Evolutionary conservation across 64 coral and sea anemone species (phyloP).

Genomic region (Montipora efflorescens): DNA sequence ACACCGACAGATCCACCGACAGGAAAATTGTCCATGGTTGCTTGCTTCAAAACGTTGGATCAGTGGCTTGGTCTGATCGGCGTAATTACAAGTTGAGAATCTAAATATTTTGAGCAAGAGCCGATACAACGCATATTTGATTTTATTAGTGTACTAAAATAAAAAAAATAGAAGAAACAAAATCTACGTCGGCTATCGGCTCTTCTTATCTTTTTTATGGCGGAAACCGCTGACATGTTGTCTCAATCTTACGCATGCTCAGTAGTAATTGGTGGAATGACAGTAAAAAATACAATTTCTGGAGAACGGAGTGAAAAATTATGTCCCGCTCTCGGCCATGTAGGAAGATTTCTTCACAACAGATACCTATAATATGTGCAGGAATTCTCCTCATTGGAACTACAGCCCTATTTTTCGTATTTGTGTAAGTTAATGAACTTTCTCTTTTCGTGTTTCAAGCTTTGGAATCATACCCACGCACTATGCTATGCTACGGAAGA

Average conservation of each 20-base stretch:
- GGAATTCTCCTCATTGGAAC: conserved; percentile 91
- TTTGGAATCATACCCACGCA: conserved; percentile 60
- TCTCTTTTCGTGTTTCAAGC: conserved; percentile 4
- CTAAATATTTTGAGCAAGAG: too few species aligned
- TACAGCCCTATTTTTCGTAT: conserved; percentile 92
- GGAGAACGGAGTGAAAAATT: conserved; percentile 47
- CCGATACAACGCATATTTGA: too few species aligned
- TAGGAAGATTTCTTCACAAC: conserved; percentile 82
- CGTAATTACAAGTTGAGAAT: too few species aligned
- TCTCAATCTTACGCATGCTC: conserved; percentile 75
- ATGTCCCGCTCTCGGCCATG: conserved; percentile 79
- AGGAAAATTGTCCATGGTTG: too few species aligned
- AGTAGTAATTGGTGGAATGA: background rate
- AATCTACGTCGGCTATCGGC: too few species aligned
- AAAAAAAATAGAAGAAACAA: too few species aligned
- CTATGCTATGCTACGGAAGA: conserved; percentile 16
- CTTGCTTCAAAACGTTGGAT: too few species aligned
- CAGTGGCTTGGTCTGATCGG: too few species aligned
- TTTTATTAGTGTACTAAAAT: too few species aligned
- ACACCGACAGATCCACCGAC: too few species aligned
- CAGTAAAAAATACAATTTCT: background rate
- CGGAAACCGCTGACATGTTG: conserved; percentile 64
- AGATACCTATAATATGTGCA: conserved; percentile 95
- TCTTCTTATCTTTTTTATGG: too few species aligned
- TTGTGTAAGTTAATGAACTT: conserved; percentile 79